Evolutionary conservation across 2,888 invertebrate species (phyloP).

Genomic region (Mythimna lalbum): DNA sequence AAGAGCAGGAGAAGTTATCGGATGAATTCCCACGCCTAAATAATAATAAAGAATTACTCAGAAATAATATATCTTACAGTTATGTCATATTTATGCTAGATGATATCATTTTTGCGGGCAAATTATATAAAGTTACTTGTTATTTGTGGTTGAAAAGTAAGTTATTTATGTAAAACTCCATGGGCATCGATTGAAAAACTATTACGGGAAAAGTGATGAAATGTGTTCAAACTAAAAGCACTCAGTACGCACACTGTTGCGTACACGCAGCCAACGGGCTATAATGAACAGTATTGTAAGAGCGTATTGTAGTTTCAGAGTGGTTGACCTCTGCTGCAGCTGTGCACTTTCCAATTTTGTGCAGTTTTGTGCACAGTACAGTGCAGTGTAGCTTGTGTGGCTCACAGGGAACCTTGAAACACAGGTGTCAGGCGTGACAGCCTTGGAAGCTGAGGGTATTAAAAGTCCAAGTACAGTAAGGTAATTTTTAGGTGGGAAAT

Average conservation of each 20-base stretch:
- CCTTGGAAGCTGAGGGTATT: conserved; percentile 2
- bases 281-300: conserved; percentile 9
- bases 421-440: conserved; percentile 3
- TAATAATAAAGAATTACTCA: too few relatives aligned
- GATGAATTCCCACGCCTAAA: too few relatives aligned
- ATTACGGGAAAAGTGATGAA: neutral
- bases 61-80: neutral
- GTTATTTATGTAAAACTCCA: neutral
- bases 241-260: conserved; percentile 9
- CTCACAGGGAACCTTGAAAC: conserved; percentile 37
- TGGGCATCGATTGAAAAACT: neutral
- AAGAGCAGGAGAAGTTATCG: too few relatives aligned
- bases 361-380: conserved; percentile 2
- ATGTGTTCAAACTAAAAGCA: neutral
- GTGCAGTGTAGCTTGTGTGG: neutral
- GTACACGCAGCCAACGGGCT: neutral
- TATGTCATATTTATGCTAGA: neutral
- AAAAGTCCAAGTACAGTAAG: neutral
- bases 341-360: conserved; percentile 45
- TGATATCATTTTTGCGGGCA: too few relatives aligned
- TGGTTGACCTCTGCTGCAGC: conserved; percentile 44
- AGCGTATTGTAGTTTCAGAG: conserved; percentile 42
- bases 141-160: too few relatives aligned
- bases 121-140: too few relatives aligned
- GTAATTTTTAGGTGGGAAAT: too few relatives aligned